Percentiles rank a stretch among this genome's conserved stretches.
phyloP scores from a whole-genome alignment of 1,140 invertebrate species.

The Leptestheria dahalacensis region DNA sequence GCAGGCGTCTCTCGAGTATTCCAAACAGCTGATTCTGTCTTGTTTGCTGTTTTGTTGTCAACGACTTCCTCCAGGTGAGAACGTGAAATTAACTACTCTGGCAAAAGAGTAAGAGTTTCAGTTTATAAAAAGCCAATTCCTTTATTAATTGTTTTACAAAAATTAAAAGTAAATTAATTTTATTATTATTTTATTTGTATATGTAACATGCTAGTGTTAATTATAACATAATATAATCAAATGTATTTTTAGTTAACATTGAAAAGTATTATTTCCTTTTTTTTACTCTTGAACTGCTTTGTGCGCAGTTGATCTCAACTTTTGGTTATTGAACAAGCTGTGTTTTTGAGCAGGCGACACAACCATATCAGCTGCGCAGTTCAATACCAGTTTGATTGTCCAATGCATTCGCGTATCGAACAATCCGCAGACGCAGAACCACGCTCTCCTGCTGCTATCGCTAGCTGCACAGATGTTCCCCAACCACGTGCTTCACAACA shows the following conservation, averaged over 20 bases:
- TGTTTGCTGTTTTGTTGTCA: slow-evolving; percentile 55
- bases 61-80: slow-evolving; percentile 31
- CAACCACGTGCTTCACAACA: slow-evolving; percentile 70
- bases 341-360: slow-evolving; percentile 15
- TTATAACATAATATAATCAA: no score
- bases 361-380: background rate
- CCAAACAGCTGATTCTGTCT: slow-evolving; percentile 69
- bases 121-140: slow-evolving; percentile 26
- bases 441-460: slow-evolving; percentile 65
- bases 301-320: no score
- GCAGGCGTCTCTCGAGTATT: slow-evolving; percentile 69
- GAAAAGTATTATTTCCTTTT: background rate
- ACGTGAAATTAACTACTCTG: background rate
- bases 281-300: slow-evolving; percentile 1
- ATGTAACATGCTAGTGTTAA: no score
- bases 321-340: background rate
- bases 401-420: slow-evolving; percentile 73
- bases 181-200: no score
- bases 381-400: slow-evolving; percentile 54
- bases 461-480: slow-evolving; percentile 57
- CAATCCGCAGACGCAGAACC: slow-evolving; percentile 87
- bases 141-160: no score
- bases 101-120: slow-evolving; percentile 19
- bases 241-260: no score
- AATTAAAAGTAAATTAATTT: no score